Base-by-base conservation (phyloP, 1,140 invertebrate genomes). In the Tetraneura akinire region DNA sequence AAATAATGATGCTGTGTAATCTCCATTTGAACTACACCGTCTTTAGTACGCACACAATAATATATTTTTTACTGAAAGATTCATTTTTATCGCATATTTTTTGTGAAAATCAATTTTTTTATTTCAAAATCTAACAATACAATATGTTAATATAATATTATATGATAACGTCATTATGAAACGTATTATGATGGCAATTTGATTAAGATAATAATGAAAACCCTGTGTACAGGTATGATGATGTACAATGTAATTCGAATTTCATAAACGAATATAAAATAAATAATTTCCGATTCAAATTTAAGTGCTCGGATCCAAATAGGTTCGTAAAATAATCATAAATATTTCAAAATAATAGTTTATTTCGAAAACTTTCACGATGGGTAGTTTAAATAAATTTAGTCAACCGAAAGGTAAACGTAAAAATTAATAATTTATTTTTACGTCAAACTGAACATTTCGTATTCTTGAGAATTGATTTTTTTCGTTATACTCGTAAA, bases 341-440 rank as follows among this genome's bases (percentile, higher is more conserved):
- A 60, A 60, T 29, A 8, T 29, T 60, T 60, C 26, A 0, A 60
- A 60, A 60, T 29, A 23, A 18, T 32, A 32, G 29, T 16, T 32
- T 62, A 18, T 29, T 16, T 62, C 29, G 9, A 62, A 62, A 32
- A 18, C 8, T 62, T 14, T 18, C 29, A 62, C 3, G 29, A 26
- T 37, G 29, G n/a, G 49, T 51, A 18, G 21, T 47, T 68, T 45
- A 68, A 57, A 37, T 26, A 68, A 47, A 68, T 68, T 42, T 26
- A 6, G 13, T 68, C 21, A 14, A 26, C 42, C 11, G 13, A 68
- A 23, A 21, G n/a, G 18, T 8, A 26, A 45, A 47, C n/a, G 14
- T 68, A 14, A 68, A 57, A 68, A 68, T 71, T 26, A 71, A 32
- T 71, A 51, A 11, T 29, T 71, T 51, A 51, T 71, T 18, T 71